Conservation (phyloP, 2,888 invertebrate genomes). For the Tolmerus cingulatus region DNA sequence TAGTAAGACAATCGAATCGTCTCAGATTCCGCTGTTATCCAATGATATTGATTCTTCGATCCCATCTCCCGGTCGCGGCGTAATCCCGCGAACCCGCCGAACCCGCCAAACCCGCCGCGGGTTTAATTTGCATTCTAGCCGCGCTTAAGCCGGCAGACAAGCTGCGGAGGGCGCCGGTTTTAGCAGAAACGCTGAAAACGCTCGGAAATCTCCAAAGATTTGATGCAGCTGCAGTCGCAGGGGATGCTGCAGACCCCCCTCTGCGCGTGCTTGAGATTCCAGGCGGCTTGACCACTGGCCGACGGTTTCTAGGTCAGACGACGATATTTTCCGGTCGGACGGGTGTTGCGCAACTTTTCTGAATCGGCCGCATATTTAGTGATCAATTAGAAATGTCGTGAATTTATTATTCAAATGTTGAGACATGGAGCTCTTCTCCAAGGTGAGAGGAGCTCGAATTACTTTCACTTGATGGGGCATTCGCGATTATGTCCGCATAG, state of each 20-base stretch:
- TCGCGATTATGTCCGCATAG: not conserved
- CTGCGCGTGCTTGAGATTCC: not conserved
- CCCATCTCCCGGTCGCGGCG: not conserved
- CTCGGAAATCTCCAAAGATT: not conserved
- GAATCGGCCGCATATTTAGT: not conserved
- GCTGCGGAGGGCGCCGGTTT: not conserved
- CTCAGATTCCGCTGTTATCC: not conserved
- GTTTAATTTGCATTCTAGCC: not conserved
- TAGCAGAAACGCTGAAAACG: not conserved
- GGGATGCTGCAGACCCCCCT: not conserved
- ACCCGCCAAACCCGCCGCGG: not conserved
- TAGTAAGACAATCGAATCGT: not conserved
- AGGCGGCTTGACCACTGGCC: not conserved
- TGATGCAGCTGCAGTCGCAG: not conserved
- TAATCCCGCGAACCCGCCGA: not conserved
- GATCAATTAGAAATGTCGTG: not conserved
- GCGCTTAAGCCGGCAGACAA: not conserved
- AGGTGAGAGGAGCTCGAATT: not conserved
- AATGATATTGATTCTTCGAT: not conserved
- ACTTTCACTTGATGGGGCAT: constrained; percentile 9
- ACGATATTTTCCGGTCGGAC: not conserved
- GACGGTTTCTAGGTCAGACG: constrained; percentile 25
- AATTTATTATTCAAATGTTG: constrained; percentile 27
- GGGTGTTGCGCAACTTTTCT: not conserved
- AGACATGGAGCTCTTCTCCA: not conserved